Evolutionary conservation across 2,888 invertebrate species (phyloP).

Genomic region (Pecten maximus): DNA sequence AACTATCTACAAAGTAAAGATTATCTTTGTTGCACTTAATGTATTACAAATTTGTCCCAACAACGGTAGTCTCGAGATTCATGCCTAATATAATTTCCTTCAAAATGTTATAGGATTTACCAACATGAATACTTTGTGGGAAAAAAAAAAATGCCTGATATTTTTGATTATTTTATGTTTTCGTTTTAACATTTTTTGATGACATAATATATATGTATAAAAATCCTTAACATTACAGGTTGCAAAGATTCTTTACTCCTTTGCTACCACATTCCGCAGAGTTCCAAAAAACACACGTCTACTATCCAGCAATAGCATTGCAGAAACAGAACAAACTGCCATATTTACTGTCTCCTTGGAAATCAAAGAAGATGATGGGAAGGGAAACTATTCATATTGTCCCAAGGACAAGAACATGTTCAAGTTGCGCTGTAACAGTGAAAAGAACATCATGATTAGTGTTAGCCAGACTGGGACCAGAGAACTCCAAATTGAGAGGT

Average conservation of each 20-base stretch:
- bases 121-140: no score
- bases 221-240: conserved; percentile 80
- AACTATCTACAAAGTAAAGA: no score
- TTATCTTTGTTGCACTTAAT: no score
- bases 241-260: conserved; percentile 87
- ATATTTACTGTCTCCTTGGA: conserved; percentile 96
- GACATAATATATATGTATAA: no score
- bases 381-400: conserved; percentile 88
- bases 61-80: no score
- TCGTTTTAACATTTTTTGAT: no score
- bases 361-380: conserved; percentile 86
- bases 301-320: conserved; percentile 54
- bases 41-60: no score
- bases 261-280: conserved; percentile 96
- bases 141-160: no score
- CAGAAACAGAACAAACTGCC: conserved; percentile 85
- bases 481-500: conserved; percentile 90
- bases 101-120: no score
- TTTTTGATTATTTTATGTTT: no score
- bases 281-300: conserved; percentile 85
- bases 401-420: conserved; percentile 86
- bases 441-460: conserved; percentile 93
- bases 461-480: conserved; percentile 85
- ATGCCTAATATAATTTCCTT: no score
- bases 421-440: conserved; percentile 89